Evolutionary conservation across 2,888 invertebrate species (phyloP), one percentile per base, ranked within the genome.

Genomic region (Spilosoma lubricipeda): DNA sequence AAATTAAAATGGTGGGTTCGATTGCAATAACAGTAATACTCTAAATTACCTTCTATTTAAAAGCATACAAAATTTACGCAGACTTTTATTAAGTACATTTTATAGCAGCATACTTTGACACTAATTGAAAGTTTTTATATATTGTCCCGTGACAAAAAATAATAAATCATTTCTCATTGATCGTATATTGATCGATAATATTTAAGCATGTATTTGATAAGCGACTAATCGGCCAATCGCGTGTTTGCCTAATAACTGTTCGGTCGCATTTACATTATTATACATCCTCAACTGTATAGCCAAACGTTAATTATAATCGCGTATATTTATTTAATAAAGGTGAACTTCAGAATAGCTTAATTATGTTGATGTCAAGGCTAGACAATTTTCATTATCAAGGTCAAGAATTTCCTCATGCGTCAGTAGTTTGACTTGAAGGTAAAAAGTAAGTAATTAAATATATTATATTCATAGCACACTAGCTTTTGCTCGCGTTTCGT

Each of bases 191-290:
- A 92, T 93, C 90, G 92, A 91, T 90, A 91, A 87, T 85, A 86
- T 88, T 93, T 90, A 91, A 91, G 90, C 90, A 91, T 89, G 89
- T 89, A 88, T 92, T 92, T 92, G 91, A 92, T 91, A 91, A 91
- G 87, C 85, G 84, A 88, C 90, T 92, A 93, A 93, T 93, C 89
- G 92, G 86, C 82, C 80, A 75, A 87, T 93, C 84, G 93, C 93
- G 93, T 93, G 93, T 81, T 82, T 76, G 80, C 85, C 84, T 86
- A 85, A 87, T 87, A 86, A 87, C 86, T 86, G 81, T 86, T 83
- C 80, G 82, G 84, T 87, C 85, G 85, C 85, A 85, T 90, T 89
- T 86, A 88, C 85, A 86, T 86, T 85, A 86, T 88, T 82, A 82
- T 82, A 80, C 78, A 81, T 78, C 80, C 79, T 71, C 73, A 72